Evolutionary conservation across 2,113 vertebrate species (phyloP), one percentile per base, ranked within the genome.

Genomic region (Ammodytes marinus): DNA sequence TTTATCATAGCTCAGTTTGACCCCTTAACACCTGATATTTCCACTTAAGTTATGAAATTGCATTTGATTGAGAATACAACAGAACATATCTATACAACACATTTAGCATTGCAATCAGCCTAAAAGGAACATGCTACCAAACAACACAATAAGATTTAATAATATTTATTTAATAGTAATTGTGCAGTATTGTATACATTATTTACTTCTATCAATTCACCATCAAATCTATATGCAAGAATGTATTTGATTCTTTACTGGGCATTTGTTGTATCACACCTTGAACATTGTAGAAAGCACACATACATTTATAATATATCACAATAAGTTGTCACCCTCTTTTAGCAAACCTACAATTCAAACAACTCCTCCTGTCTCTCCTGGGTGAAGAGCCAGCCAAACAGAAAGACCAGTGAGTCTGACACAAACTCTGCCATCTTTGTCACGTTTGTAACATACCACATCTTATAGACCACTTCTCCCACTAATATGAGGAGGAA

Each of bases 381-480:
- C 73, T 93, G 91, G 0, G 72, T 84, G 49, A 94, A 87, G 13
- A 96, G 84, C 83, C 83, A 94, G 6, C 85, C 13, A 2, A 92
- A 74, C 7, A 95, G 47, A 73, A 57, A 88, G 14, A 69, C 67
- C 27, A 88, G 40, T 0, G 27, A 67, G n/a, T 94, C 86, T 6
- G 70, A 47, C 45, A 91, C 45, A 67, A 88, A 93, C 42, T 73
- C 78, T 45, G 17, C 45, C 42, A 93, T 79, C 76, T 86, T 93
- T 15, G 67, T 87, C 59, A 86, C 4, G 9, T 89, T 90, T 19
- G 82, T 91, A 82, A 95, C 65, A 14, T 93, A 94, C 93, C 93
- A 95, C 4, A 93, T 27, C 83, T 95, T 95, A 86, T 93, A 95
- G 13, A 5, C 4, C 39, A 50, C 68, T n/a, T 95, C 94, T 13